These are phyloP conservation scores for Falco concolor DNA, from an alignment of 2,797 vertebrate species.

Conservation along the genomic window DNA sequence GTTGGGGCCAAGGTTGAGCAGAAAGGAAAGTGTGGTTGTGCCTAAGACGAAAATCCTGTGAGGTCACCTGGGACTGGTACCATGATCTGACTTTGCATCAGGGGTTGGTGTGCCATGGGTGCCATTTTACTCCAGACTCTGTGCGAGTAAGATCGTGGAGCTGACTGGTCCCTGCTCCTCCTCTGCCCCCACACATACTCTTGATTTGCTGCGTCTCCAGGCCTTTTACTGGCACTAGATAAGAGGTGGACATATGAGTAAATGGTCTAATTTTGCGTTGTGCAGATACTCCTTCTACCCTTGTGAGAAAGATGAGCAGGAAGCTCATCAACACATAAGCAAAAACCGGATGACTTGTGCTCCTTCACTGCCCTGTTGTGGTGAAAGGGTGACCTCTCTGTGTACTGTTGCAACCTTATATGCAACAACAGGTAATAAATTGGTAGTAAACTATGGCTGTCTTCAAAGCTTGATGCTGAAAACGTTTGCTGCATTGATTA, in stretches of 20 bases:
- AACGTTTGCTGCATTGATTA: background rate
- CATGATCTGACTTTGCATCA: background rate
- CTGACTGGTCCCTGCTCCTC: background rate
- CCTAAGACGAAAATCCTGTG: background rate
- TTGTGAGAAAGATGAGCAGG: background rate
- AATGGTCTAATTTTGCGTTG: background rate
- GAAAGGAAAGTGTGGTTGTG: background rate
- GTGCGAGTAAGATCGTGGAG: rapidly evolving
- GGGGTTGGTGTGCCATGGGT: background rate
- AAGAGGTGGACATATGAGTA: background rate
- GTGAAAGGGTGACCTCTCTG: background rate
- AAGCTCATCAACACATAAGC: background rate
- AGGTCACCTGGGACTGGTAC: background rate
- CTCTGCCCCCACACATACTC: rapidly evolving
- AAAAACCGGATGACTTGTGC: background rate
- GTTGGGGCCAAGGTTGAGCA: rapidly evolving
- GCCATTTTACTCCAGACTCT: background rate
- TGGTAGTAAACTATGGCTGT: background rate
- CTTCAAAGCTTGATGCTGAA: background rate
- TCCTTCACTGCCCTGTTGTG: background rate
- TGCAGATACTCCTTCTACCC: background rate
- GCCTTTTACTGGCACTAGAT: background rate
- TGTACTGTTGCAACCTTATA: background rate
- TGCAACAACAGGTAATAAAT: background rate
- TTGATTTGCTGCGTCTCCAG: background rate